A percentile compares a stretch with the other conserved stretches of the same genome.
Conservation (phyloP, 2,888 invertebrate species). For the Nomada fabriciana region DNA sequence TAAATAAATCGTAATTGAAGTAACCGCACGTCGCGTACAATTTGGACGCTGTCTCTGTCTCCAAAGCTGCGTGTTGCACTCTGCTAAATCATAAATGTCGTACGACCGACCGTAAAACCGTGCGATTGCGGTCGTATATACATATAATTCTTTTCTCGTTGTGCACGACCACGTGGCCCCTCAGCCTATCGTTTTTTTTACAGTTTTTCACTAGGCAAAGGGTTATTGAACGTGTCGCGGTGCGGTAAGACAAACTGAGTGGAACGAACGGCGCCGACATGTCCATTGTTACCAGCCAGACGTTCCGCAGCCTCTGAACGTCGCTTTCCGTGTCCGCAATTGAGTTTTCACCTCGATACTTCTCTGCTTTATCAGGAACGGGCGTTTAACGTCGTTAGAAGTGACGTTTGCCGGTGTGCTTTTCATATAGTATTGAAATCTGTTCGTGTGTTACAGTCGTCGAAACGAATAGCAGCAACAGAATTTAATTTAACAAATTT, state of each 20-base stretch:
- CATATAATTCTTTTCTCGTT: conserved; percentile 51
- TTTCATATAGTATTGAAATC: not conserved
- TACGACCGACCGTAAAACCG: conserved; percentile 47
- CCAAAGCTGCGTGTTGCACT: conserved; percentile 8
- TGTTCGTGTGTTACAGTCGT: not conserved
- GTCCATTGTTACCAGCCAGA: conserved; percentile 47
- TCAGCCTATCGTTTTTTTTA: conserved; percentile 48
- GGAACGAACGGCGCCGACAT: conserved; percentile 57
- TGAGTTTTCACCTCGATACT: conserved; percentile 26
- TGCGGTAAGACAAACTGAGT: conserved; percentile 46
- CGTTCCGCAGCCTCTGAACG: conserved; percentile 21
- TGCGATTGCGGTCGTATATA: conserved; percentile 55
- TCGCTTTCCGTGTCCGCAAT: conserved; percentile 14
- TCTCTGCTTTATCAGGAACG: not conserved
- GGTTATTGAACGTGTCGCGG: conserved; percentile 62
- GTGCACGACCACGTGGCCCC: conserved; percentile 48
- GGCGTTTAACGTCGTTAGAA: not conserved
- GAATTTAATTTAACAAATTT: too few relatives aligned
- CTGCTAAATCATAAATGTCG: conserved; percentile 57
- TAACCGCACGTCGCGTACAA: conserved; percentile 37
- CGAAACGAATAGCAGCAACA: too few relatives aligned
- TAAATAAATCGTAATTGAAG: conserved; percentile 5
- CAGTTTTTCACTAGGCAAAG: conserved; percentile 46
- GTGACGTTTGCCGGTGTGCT: not conserved
- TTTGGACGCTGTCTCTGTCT: conserved; percentile 36